Conservation (phyloP, 2,797 vertebrate species). For the Lacerta viridis region DNA sequence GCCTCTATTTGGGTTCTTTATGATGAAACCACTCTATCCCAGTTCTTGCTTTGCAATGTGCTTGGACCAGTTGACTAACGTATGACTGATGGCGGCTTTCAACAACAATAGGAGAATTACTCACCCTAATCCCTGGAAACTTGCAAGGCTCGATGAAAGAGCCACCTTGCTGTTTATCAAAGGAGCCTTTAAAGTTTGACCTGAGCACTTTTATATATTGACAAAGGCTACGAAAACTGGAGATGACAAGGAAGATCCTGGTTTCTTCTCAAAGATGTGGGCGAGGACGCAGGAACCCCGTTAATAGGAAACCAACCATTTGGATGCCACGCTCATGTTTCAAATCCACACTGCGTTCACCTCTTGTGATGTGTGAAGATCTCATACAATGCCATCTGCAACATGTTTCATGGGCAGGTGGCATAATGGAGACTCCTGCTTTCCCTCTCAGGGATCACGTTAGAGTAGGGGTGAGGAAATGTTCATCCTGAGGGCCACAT, state of each 20-base stretch:
- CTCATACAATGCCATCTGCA: too few relatives aligned
- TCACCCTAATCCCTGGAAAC: not conserved
- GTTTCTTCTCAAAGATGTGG: slow-evolving; percentile 64
- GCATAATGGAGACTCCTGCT: too few relatives aligned
- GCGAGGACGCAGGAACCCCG: slow-evolving; percentile 25
- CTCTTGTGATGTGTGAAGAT: too few relatives aligned
- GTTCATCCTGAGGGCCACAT: too few relatives aligned
- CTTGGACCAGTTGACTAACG: not conserved
- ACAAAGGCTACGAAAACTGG: slow-evolving; percentile 55
- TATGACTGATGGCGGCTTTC: slow-evolving; percentile 57
- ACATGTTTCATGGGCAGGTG: too few relatives aligned
- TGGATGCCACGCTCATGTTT: not conserved
- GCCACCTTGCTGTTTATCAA: slow-evolving; percentile 60
- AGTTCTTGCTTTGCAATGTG: not conserved
- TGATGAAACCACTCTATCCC: not conserved
- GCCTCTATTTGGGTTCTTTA: slow-evolving; percentile 17
- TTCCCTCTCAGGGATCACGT: too few relatives aligned
- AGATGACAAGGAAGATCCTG: slow-evolving; percentile 40
- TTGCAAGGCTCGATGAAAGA: slow-evolving; percentile 25
- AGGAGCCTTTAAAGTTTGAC: slow-evolving; percentile 54
- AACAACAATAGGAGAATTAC: slow-evolving; percentile 62
- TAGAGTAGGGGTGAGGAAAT: too few relatives aligned
- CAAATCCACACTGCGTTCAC: not conserved
- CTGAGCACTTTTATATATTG: slow-evolving; percentile 59
- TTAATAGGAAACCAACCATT: not conserved